These are phyloP conservation scores for Stichodactyla helianthus DNA, from an alignment of 64 coral and sea anemone species.

Conservation along the genomic window DNA sequence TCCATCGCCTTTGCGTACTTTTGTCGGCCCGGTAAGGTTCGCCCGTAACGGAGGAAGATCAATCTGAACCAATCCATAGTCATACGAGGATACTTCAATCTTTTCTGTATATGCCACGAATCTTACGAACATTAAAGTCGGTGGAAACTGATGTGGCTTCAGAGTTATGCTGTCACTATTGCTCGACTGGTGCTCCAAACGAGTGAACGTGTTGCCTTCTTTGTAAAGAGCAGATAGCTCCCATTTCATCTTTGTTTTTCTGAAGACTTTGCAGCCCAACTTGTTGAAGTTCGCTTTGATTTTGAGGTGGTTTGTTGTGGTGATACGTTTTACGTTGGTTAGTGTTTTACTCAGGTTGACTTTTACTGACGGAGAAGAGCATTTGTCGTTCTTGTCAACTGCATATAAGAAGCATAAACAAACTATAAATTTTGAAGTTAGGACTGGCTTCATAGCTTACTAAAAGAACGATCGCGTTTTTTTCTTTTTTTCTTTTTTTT, in stretches of 20 bases:
- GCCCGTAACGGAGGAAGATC: conserved; percentile 12
- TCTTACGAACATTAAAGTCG: background rate
- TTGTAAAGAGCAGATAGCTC: background rate
- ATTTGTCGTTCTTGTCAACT: conserved; percentile 14
- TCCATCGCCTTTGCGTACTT: background rate
- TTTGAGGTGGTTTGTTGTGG: background rate
- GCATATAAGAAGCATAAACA: background rate
- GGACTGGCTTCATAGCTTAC: no score
- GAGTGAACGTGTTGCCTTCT: conserved; percentile 3
- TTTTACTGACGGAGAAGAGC: background rate
- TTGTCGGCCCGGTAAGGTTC: conserved; percentile 3
- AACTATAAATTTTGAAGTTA: no score
- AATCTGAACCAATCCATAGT: conserved; percentile 39
- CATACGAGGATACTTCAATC: conserved; percentile 17
- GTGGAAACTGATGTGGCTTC: background rate
- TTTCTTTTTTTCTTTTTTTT: no score
- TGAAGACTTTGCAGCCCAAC: conserved; percentile 1
- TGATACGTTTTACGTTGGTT: background rate
- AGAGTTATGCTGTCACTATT: background rate
- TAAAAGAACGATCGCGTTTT: no score
- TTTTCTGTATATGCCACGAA: background rate
- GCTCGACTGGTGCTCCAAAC: background rate
- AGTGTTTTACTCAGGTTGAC: background rate
- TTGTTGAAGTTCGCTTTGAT: background rate
- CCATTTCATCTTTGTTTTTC: conserved; percentile 5